These are phyloP conservation scores for Anoplopoma fimbria DNA, from an alignment of 2,113 vertebrate genomes.

Conservation along the genomic window DNA sequence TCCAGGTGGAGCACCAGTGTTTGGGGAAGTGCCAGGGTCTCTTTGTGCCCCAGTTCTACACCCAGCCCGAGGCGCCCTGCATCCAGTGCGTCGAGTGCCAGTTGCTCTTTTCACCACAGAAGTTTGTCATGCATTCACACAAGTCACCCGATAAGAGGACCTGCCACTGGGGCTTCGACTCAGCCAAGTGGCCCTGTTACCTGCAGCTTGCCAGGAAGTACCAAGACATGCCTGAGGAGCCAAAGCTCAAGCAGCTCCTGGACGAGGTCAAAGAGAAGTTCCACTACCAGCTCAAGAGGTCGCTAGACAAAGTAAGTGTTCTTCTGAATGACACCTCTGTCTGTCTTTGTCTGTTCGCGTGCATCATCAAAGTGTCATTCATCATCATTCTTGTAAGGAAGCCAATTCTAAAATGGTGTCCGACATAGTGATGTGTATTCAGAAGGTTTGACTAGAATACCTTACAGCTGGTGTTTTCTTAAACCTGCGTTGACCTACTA, in stretches of 20 bases:
- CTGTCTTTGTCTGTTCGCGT: not conserved
- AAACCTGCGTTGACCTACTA: slow-evolving; percentile 61
- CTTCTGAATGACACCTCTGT: not conserved
- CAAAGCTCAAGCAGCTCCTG: slow-evolving; percentile 89
- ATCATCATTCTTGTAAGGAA: not conserved
- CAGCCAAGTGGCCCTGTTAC: slow-evolving; percentile 98
- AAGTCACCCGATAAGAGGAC: slow-evolving; percentile 97
- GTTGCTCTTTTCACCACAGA: slow-evolving; percentile 95
- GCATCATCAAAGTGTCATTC: not conserved
- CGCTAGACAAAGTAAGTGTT: slow-evolving; percentile 91
- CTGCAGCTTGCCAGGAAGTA: slow-evolving; percentile 96
- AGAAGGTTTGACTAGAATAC: slow-evolving; percentile 29
- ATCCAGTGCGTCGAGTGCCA: slow-evolving; percentile 98
- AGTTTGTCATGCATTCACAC: slow-evolving; percentile 98
- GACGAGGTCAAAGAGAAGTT: slow-evolving; percentile 98
- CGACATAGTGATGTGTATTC: slow-evolving; percentile 18
- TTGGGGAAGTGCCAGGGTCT: slow-evolving; percentile 98
- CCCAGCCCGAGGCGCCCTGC: slow-evolving; percentile 91
- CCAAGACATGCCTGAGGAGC: slow-evolving; percentile 89
- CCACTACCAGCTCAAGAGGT: slow-evolving; percentile 87
- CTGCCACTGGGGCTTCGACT: slow-evolving; percentile 99
- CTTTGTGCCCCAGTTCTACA: slow-evolving; percentile 95
- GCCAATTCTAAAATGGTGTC: not conserved
- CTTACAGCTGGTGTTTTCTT: slow-evolving; percentile 59
- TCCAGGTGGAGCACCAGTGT: slow-evolving; percentile 98